Evolutionary conservation across 2,113 vertebrate genomes (phyloP).

Genomic region (Riparia riparia): DNA sequence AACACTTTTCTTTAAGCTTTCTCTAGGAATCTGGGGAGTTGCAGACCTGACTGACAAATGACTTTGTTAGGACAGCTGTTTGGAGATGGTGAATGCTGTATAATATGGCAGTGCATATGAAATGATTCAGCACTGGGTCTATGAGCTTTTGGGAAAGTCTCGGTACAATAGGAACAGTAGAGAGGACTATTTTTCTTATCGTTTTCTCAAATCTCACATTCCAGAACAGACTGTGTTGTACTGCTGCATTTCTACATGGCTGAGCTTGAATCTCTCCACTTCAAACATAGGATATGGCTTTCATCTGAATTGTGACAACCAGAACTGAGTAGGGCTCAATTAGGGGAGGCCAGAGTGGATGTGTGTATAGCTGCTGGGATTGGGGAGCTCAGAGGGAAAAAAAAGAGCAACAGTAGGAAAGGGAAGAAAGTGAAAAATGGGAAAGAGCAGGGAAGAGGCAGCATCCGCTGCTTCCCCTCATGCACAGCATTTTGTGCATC

Average conservation of each 20-base stretch:
- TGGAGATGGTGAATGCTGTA: not conserved
- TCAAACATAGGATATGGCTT: not conserved
- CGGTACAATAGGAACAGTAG: not conserved
- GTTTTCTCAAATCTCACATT: not conserved
- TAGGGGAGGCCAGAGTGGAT: not conserved
- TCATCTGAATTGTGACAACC: not conserved
- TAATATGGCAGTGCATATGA: not conserved
- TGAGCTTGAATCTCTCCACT: not conserved
- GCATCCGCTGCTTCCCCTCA: not conserved
- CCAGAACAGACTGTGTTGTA: not conserved
- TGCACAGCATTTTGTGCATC: fast-evolving
- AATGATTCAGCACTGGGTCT: not conserved
- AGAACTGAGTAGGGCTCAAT: not conserved
- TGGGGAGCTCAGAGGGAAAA: not conserved
- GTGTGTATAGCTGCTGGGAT: not conserved
- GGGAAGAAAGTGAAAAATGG: not conserved
- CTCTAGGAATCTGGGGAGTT: not conserved
- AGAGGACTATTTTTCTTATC: not conserved
- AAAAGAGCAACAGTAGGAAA: not conserved
- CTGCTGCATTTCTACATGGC: not conserved
- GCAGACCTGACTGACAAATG: not conserved
- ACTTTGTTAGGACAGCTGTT: not conserved
- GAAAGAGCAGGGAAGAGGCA: not conserved
- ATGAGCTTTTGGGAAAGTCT: not conserved
- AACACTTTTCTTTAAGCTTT: not conserved